phyloP scores from a whole-genome alignment of 2,113 vertebrate genomes.

The Phoxinus phoxinus region DNA sequence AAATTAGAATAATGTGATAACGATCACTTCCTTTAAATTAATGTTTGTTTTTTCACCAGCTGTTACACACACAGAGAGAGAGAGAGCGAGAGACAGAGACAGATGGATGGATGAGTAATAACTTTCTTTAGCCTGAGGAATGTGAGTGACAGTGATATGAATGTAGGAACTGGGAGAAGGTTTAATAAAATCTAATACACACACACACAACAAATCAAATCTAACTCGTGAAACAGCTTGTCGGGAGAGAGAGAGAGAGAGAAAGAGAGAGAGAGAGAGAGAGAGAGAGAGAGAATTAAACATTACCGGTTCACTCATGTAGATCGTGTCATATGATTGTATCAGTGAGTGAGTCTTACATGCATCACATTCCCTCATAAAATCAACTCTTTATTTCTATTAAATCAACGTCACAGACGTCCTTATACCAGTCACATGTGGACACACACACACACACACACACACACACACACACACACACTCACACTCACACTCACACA shows the following conservation, averaged over 20 bases:
- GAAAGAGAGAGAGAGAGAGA: neutral
- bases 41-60: slow-evolving; percentile 49
- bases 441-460: slow-evolving; percentile 31
- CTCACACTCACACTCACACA: slow-evolving; percentile 33
- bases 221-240: slow-evolving; percentile 30
- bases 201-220: slow-evolving; percentile 48
- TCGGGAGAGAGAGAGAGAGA: neutral
- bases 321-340: slow-evolving; percentile 41
- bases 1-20: slow-evolving; percentile 50
- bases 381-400: slow-evolving; percentile 55
- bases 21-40: slow-evolving; percentile 48
- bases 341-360: slow-evolving; percentile 54
- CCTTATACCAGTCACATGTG: neutral
- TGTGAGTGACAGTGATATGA: slow-evolving; percentile 60
- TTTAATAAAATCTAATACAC: slow-evolving; percentile 60
- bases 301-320: slow-evolving; percentile 42
- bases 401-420: slow-evolving; percentile 32
- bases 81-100: slow-evolving; percentile 61
- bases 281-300: slow-evolving; percentile 34
- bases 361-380: slow-evolving; percentile 44
- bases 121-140: slow-evolving; percentile 58
- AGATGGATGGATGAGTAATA: slow-evolving; percentile 63
- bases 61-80: neutral
- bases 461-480: too few species aligned
- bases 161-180: slow-evolving; percentile 55